Percentiles rank a stretch among this genome's conserved stretches.
Evolutionary conservation across 1,140 invertebrate species (phyloP).

Genomic region (Microplitis mediator): DNA sequence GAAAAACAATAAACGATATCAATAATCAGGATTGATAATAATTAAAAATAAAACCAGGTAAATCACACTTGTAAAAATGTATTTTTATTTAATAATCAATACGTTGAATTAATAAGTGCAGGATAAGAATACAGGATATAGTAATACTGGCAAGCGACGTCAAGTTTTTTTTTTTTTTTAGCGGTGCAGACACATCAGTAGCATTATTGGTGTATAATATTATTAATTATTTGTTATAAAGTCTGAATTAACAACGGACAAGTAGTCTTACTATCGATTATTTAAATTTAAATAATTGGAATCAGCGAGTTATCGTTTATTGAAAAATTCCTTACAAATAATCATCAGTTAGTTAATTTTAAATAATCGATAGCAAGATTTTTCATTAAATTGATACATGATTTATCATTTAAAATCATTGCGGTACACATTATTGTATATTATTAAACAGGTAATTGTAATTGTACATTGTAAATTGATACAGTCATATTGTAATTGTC

Average conservation of each 20-base stretch:
- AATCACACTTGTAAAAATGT: constrained; percentile 54
- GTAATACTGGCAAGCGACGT: constrained; percentile 58
- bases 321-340: neutral
- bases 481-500: constrained; percentile 1
- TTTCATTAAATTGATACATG: constrained; percentile 23
- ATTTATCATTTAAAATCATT: constrained; percentile 18
- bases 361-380: constrained; percentile 23
- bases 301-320: neutral
- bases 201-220: constrained; percentile 43
- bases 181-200: constrained; percentile 55
- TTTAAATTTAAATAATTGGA: neutral
- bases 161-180: constrained; percentile 45
- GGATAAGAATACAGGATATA: constrained; percentile 53
- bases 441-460: constrained; percentile 19
- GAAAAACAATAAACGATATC: neutral
- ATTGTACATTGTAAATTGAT: no score
- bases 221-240: constrained; percentile 33
- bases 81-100: constrained; percentile 50
- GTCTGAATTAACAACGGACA: constrained; percentile 26
- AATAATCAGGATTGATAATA: neutral
- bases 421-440: constrained; percentile 14
- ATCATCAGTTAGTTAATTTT: neutral
- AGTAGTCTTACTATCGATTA: constrained; percentile 13
- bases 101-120: constrained; percentile 47
- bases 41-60: constrained; percentile 16